phyloP scores from a whole-genome alignment of 2,888 invertebrate genomes.

The Scrobipalpa costella region DNA sequence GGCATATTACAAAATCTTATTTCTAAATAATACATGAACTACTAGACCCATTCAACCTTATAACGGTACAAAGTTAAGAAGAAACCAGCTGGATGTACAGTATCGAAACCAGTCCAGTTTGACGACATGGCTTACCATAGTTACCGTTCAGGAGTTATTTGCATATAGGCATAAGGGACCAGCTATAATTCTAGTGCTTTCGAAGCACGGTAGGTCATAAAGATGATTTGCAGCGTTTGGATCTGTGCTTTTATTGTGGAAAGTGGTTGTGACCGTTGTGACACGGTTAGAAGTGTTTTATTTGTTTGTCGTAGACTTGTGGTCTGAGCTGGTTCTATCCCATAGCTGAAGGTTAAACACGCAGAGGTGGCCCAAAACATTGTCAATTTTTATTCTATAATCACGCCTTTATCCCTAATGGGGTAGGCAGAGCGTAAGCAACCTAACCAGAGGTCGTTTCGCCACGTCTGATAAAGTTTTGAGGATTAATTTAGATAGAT shows the following conservation, averaged over 20 bases:
- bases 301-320: not conserved
- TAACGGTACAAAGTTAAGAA: not conserved
- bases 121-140: slow-evolving; percentile 3
- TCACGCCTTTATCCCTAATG: too few relatives aligned
- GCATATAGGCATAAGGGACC: slow-evolving; percentile 14
- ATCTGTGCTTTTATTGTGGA: not conserved
- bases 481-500: too few relatives aligned
- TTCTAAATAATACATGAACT: not conserved
- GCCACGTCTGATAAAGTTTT: too few relatives aligned
- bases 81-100: not conserved
- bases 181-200: slow-evolving; percentile 11
- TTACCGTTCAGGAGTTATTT: slow-evolving; percentile 14
- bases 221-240: not conserved
- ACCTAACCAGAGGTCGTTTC: too few relatives aligned
- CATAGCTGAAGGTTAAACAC: too few relatives aligned
- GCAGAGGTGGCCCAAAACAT: too few relatives aligned
- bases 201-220: not conserved
- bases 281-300: not conserved
- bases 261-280: not conserved
- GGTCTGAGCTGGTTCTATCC: too few relatives aligned
- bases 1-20: too few relatives aligned
- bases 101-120: slow-evolving; percentile 11
- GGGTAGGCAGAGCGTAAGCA: too few relatives aligned
- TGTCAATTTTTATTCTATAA: too few relatives aligned
- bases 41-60: not conserved